phyloP scores from a whole-genome alignment of 1,140 invertebrate species.

The Cyphomyrmex costatus region DNA sequence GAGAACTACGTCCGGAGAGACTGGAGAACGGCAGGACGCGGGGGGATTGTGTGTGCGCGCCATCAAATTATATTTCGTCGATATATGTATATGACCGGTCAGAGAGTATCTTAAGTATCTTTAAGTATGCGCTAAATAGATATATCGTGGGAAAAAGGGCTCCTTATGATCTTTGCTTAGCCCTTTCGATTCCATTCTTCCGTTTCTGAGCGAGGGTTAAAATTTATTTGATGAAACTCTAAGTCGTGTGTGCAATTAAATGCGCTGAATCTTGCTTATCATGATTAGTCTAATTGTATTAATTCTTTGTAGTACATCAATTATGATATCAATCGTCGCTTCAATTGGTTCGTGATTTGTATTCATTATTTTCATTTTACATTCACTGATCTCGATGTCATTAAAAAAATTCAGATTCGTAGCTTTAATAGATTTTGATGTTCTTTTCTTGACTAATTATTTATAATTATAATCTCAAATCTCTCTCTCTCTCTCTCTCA shows the following conservation, averaged over 20 bases:
- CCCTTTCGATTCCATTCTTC: constrained; percentile 14
- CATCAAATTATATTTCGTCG: constrained; percentile 71
- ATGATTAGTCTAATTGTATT: neutral
- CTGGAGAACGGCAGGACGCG: constrained; percentile 65
- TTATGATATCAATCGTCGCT: neutral
- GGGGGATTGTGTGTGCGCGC: constrained; percentile 60
- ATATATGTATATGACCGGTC: constrained; percentile 16
- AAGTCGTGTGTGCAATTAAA: constrained; percentile 18
- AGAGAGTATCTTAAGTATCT: constrained; percentile 16
- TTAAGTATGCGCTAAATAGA: neutral
- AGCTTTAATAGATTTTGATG: too few species aligned
- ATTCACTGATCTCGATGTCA: neutral
- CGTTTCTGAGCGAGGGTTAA: neutral
- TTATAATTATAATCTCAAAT: neutral
- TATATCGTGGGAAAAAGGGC: constrained; percentile 24
- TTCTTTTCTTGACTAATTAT: neutral
- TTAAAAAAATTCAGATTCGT: too few species aligned
- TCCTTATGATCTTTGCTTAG: neutral
- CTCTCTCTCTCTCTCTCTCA: too few species aligned
- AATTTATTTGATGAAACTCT: neutral
- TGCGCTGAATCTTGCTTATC: neutral
- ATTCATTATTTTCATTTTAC: neutral
- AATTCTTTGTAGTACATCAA: neutral
- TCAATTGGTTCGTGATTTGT: neutral
- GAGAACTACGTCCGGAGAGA: constrained; percentile 85